phyloP scores from a whole-genome alignment of 2,113 vertebrate species.

The Bufo gargarizans region DNA sequence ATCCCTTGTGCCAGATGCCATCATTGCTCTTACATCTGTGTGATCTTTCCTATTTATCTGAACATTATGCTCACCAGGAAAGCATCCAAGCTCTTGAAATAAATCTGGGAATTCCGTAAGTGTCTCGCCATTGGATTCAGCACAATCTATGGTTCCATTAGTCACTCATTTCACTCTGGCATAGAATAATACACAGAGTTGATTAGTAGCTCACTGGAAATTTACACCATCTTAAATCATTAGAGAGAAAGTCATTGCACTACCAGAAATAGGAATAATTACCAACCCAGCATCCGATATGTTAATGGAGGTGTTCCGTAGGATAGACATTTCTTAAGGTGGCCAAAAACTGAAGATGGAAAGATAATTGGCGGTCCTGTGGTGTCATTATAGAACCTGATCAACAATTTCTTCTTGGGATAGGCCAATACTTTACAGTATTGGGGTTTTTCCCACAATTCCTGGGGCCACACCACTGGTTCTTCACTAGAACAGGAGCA shows the following conservation, averaged over 20 bases:
- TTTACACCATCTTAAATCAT: background rate
- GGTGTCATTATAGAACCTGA: background rate
- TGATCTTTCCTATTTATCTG: slow-evolving; percentile 50
- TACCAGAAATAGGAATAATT: background rate
- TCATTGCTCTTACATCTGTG: slow-evolving; percentile 48
- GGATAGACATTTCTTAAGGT: background rate
- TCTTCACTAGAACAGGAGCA: too few relatives aligned
- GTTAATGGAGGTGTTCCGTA: background rate
- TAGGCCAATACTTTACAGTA: background rate
- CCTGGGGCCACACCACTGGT: too few relatives aligned
- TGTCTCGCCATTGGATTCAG: slow-evolving; percentile 37
- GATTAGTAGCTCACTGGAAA: slow-evolving; percentile 1
- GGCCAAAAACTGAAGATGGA: background rate
- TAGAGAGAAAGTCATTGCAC: background rate
- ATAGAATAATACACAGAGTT: background rate
- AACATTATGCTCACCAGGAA: slow-evolving; percentile 50
- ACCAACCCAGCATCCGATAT: too few relatives aligned
- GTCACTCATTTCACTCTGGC: slow-evolving; percentile 32
- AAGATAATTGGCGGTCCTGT: background rate
- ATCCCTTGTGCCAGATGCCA: slow-evolving; percentile 47
- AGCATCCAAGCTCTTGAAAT: slow-evolving; percentile 40
- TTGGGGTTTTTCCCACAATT: too few relatives aligned
- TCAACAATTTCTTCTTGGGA: background rate
- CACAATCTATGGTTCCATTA: slow-evolving; percentile 37
- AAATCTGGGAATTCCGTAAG: slow-evolving; percentile 39